phyloP scores from a whole-genome alignment of 2,113 vertebrate species.

The Hippocampus zosterae region DNA sequence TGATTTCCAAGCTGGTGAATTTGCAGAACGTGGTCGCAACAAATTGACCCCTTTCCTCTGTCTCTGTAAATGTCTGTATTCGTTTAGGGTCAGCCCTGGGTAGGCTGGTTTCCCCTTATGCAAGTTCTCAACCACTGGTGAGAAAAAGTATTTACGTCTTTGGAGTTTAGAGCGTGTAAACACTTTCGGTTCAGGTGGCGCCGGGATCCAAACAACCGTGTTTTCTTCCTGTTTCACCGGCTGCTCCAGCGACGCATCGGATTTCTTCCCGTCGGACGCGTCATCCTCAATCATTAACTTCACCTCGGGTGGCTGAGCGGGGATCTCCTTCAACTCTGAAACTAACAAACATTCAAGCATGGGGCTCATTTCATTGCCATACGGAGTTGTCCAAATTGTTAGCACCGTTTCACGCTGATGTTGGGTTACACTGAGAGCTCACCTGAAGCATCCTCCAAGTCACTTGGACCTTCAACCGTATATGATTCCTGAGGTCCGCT shows the following conservation, averaged over 20 bases:
- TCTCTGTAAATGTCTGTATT: slow-evolving; percentile 3
- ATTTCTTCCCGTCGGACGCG: not conserved
- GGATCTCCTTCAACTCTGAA: not conserved
- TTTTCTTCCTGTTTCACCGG: not conserved
- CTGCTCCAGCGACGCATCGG: not conserved
- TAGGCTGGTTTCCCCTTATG: slow-evolving; percentile 8
- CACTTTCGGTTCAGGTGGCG: not conserved
- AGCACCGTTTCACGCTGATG: not conserved
- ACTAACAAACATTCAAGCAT: not conserved
- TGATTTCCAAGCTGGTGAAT: slow-evolving; percentile 3
- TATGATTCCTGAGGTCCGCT: not conserved
- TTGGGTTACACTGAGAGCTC: not conserved
- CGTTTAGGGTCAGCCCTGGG: not conserved
- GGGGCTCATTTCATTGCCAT: not conserved
- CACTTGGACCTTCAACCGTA: not conserved
- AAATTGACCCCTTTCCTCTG: not conserved
- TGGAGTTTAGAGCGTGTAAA: not conserved
- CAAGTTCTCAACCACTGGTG: slow-evolving; percentile 6
- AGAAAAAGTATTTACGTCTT: slow-evolving; percentile 4
- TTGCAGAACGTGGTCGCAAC: not conserved
- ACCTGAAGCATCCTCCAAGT: not conserved
- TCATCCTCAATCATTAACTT: not conserved
- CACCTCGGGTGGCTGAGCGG: not conserved
- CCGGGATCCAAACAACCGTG: slow-evolving; percentile 1
- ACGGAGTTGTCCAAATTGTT: not conserved